Conservation (phyloP, 2,888 invertebrate species). For the Serrognathus titanus region DNA sequence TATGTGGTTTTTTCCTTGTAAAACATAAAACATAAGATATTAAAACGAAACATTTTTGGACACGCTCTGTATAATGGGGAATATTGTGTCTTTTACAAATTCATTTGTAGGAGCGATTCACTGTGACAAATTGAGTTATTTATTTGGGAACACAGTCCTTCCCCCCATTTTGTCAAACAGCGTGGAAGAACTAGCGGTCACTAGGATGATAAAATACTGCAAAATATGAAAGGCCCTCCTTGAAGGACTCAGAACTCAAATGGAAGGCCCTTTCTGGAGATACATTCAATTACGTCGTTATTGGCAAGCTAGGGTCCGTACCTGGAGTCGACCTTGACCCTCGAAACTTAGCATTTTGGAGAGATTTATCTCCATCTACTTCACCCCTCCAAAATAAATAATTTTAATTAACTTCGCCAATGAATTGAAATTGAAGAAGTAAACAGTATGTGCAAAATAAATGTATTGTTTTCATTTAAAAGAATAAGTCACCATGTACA, state of each 20-base stretch:
- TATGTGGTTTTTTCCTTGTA: no score
- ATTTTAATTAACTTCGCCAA: no score
- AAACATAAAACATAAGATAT: no score
- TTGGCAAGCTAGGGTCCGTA: conserved; percentile 30
- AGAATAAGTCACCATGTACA: no score
- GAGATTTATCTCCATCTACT: conserved; percentile 13
- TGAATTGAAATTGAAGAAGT: no score
- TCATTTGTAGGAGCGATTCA: conserved; percentile 13
- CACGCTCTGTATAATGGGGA: no score
- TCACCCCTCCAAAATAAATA: not conserved
- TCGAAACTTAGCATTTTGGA: conserved; percentile 36
- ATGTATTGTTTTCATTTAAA: no score
- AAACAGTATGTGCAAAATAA: no score
- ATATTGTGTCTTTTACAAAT: no score
- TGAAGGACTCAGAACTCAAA: conserved; percentile 10
- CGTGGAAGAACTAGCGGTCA: conserved; percentile 24
- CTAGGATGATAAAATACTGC: conserved; percentile 32
- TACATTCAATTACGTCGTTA: conserved; percentile 33
- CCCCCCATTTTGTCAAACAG: conserved; percentile 19
- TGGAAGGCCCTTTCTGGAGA: conserved; percentile 34
- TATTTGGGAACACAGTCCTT: not conserved
- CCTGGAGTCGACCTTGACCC: conserved; percentile 29
- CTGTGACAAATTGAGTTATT: conserved; percentile 8
- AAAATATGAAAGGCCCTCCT: conserved; percentile 30
- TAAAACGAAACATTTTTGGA: no score